A percentile compares a stretch with the other conserved stretches of the same genome.
Conservation (phyloP, 2,113 vertebrate genomes). For the Phylloscopus whistleri region DNA sequence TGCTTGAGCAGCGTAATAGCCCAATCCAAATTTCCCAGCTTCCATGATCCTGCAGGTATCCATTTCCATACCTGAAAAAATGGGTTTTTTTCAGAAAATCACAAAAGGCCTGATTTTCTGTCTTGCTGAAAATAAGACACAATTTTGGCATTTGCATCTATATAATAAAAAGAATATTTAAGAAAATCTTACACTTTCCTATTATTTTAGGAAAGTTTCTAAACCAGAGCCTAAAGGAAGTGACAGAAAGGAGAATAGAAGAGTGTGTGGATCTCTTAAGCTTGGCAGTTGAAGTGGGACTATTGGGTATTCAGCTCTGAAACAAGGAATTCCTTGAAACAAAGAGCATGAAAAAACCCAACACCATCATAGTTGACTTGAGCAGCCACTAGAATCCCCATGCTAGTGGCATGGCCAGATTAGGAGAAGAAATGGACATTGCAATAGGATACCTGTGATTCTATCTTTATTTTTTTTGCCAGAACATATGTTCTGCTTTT, state of each 20-base stretch:
- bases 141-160: background rate
- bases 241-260: background rate
- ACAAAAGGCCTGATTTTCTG: no score
- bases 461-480: background rate
- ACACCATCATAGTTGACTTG: rapidly evolving
- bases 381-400: background rate
- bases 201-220: background rate
- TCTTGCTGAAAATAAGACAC: background rate
- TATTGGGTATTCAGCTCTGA: background rate
- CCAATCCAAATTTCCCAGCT: background rate
- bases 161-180: background rate
- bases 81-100: no score
- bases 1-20: background rate
- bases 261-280: background rate
- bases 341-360: background rate
- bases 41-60: background rate
- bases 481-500: background rate
- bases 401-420: rapidly evolving
- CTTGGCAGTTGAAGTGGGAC: background rate
- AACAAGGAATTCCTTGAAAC: background rate
- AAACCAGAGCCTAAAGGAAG: background rate
- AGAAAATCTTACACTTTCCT: background rate
- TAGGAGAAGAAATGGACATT: background rate
- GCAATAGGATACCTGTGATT: background rate
- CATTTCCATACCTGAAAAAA: background rate